Conservation (phyloP, 2,113 vertebrate genomes). For the Neogale vison region DNA sequence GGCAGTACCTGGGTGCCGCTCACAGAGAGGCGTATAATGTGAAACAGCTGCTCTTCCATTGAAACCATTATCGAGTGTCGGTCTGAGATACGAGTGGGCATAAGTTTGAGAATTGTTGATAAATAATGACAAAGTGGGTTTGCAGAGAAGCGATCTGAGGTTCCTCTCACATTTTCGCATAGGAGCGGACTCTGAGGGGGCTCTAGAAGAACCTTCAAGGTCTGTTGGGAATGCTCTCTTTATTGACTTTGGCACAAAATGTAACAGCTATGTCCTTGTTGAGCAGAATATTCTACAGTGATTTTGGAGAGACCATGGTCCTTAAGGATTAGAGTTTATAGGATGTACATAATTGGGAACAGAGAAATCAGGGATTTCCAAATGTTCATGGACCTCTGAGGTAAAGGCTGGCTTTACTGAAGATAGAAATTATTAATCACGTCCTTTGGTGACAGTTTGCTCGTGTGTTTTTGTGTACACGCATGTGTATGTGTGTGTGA, state of each 20-base stretch:
- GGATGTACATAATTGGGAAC: neutral
- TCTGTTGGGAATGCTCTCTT: neutral
- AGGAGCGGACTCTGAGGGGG: neutral
- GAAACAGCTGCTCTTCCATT: constrained; percentile 46
- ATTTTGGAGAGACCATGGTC: neutral
- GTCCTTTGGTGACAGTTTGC: neutral
- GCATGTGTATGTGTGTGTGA: neutral
- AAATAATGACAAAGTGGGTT: neutral
- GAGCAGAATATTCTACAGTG: neutral
- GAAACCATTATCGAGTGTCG: neutral
- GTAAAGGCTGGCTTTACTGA: neutral
- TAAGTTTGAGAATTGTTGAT: neutral
- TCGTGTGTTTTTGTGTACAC: neutral
- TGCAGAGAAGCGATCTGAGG: neutral
- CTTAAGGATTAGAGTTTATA: neutral
- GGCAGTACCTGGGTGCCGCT: constrained; percentile 53
- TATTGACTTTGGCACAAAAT: neutral
- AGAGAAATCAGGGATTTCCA: neutral
- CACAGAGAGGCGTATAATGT: neutral
- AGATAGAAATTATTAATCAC: neutral
- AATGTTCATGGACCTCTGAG: neutral
- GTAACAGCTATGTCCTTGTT: neutral
- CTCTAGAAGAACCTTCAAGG: neutral
- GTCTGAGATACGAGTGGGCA: neutral
- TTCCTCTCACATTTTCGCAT: neutral